Base-by-base conservation (phyloP, 2,113 vertebrate genomes). In the Delphinapterus leucas region DNA sequence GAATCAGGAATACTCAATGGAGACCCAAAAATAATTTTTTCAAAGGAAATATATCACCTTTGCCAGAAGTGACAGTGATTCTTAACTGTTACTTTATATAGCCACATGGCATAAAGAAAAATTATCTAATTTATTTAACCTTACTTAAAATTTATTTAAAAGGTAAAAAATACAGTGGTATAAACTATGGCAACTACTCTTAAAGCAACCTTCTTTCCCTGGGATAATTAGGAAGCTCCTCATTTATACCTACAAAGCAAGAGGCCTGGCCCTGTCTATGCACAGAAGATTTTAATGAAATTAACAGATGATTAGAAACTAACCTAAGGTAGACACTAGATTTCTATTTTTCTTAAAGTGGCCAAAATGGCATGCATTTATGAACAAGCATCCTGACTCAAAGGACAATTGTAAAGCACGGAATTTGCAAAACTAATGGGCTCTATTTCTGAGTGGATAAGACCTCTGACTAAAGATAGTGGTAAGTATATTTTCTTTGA, bases 111-210 rank as follows among this genome's bases (percentile, higher is more conserved):
- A 38, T 77, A 18, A 76, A 84, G 41, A 90, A 96, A 95, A 90
- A 70, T 49, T 18, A 87, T 28, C 77, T 93, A 61, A 93, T n/a
- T 74, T 88, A 95, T 36, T 47, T 58, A 84, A 80, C 8, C 41
- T 82, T 82, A 41, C 31, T 97, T 28, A 87, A 92, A 93, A 85
- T 58, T 85, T 31, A 89, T 73, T 88, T 82, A 87, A 90, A 74
- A 53, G 5, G 17, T 33, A 44, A 88, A 90, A 94, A 74, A 70
- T 74, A 65, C 18, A 41, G 36, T 79, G 21, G 31, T 63, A 71
- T 90, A 90, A 86, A 65, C 47, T 80, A 63, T 13, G 76, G 8
- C 67, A 93, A 77, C 87, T 95, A 70, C 79, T 18, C n/a, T 85
- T 84, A 53, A 60, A 87, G 31, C 18, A 86, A 67, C 31, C 17